phyloP scores from a whole-genome alignment of 2,113 vertebrate species.

The Myotis lucifugus region DNA sequence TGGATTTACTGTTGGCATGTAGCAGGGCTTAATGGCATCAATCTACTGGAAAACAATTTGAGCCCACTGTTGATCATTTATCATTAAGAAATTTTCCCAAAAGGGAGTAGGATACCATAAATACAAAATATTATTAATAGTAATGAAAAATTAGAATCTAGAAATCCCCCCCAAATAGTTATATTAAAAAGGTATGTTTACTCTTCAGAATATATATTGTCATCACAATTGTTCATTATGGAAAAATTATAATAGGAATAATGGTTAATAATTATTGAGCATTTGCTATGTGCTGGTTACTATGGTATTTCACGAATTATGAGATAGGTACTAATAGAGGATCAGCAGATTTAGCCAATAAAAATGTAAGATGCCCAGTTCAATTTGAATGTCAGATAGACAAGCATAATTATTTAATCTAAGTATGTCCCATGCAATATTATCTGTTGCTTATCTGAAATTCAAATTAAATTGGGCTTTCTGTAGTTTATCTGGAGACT shows the following conservation, averaged over 20 bases:
- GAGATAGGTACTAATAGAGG: background rate
- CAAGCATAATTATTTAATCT: background rate
- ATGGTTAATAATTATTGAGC: slow-evolving; percentile 6
- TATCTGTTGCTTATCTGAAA: background rate
- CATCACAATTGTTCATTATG: background rate
- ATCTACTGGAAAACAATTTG: background rate
- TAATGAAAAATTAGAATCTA: background rate
- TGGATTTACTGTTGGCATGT: background rate
- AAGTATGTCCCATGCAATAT: background rate
- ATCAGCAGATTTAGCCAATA: slow-evolving; percentile 42
- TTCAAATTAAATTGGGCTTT: background rate
- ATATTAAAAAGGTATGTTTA: background rate
- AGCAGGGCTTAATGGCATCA: background rate
- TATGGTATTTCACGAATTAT: background rate
- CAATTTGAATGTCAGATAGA: slow-evolving; percentile 33
- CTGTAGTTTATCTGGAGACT: background rate
- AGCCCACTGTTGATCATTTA: background rate
- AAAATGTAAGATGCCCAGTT: background rate
- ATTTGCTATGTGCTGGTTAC: background rate
- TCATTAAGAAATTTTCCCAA: background rate
- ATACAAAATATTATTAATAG: background rate
- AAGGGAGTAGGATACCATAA: background rate
- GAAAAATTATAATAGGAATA: slow-evolving; percentile 16
- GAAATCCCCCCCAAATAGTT: background rate
- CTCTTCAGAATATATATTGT: background rate